Base-by-base conservation (phyloP, 2,888 invertebrate species). In the Mythimna vitellina region DNA sequence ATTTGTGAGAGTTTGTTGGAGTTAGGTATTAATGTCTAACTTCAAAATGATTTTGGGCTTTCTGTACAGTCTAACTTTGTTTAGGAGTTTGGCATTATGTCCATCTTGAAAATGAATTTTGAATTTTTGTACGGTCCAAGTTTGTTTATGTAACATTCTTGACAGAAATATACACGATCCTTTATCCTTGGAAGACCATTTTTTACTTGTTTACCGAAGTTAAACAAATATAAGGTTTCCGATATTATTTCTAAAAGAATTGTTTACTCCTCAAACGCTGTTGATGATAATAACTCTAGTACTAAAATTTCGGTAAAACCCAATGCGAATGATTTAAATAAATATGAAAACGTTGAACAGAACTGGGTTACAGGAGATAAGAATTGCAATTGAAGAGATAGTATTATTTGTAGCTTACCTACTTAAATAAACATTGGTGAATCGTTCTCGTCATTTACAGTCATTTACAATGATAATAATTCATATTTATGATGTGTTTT, bases 291-390 rank as follows among this genome's bases (percentile, higher is more conserved):
- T 65, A 60, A 42, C 51, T 20, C 10, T 58, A 20, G 7, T 14
- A 29, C 25, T 7, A 29, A 67, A 22, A 29, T 22, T 8, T 49
- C 22, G 17, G 53, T 57, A 57, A 61, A 64, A 56, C 53, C 25
- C 12, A 22, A 22, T 60, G 29, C 22, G 9, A 42, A 38, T 29
- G 38, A 66, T 69, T 69, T 65, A 14, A 67, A 72, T 76, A 73
- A 67, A 70, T 62, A 77, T 56, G 54, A 25, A 62, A 46, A 60
- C 22, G 9, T 17, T 12, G 17, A 54, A 67, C 35, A 61, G 12
- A 81, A 77, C 73, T 73, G 46, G 77, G 81, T 80, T 67, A 70
- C 35, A 1, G 29, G n/a, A 77, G 69, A 80, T 81, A 80, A 77
- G 70, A 81, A 67, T 76, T 76, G 60, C 64, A 73, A 81, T 81